These are phyloP conservation scores for Pristionchus japonicus DNA, from an alignment of 2,888 invertebrate species.

Conservation along the genomic window DNA sequence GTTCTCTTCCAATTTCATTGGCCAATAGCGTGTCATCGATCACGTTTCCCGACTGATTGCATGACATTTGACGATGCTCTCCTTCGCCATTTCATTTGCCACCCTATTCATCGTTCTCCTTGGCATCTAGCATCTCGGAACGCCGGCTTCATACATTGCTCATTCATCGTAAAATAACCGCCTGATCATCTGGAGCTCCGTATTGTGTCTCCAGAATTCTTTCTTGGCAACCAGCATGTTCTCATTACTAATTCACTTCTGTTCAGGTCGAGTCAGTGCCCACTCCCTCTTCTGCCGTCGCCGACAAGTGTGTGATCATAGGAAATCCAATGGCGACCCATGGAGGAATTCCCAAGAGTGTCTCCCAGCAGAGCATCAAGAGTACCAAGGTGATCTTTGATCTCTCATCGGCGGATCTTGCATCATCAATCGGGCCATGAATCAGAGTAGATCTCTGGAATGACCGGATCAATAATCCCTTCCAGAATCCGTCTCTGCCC, in stretches of 20 bases:
- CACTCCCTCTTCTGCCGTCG: constrained; percentile 1
- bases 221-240: not conserved
- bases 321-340: constrained; percentile 42
- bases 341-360: constrained; percentile 36
- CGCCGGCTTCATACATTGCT: not conserved
- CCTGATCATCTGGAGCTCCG: no score
- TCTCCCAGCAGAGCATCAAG: constrained; percentile 49
- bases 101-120: not conserved
- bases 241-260: not conserved
- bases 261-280: constrained; percentile 2
- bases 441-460: no score
- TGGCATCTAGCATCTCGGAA: not conserved
- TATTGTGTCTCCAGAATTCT: not conserved
- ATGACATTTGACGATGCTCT: not conserved
- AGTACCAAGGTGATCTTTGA: not conserved
- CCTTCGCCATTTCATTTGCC: not conserved
- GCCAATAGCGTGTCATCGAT: not conserved
- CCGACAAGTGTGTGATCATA: constrained; percentile 44
- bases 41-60: not conserved
- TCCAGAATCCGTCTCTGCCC: not conserved
- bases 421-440: no score
- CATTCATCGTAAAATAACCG: no score
- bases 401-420: not conserved
- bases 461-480: not conserved
- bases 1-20: not conserved